Evolutionary conservation across 1,140 invertebrate genomes (phyloP).

Genomic region (Heterodera schachtii): DNA sequence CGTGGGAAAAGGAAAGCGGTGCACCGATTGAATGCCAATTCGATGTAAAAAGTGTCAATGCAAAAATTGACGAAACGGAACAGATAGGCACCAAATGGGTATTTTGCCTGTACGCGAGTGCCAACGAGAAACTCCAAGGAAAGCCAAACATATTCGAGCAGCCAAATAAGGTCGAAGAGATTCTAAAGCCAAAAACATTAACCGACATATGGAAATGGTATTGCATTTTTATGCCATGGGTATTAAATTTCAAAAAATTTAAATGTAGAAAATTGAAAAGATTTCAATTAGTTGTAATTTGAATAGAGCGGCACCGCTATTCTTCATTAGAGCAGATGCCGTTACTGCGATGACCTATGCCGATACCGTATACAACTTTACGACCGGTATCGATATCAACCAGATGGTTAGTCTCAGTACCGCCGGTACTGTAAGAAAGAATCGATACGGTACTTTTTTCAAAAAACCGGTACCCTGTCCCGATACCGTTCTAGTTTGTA

Average conservation of each 20-base stretch:
- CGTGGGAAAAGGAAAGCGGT: constrained; percentile 15
- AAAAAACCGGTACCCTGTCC: background rate
- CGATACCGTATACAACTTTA: too few species aligned
- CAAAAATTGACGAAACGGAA: constrained; percentile 30
- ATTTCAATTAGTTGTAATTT: too few species aligned
- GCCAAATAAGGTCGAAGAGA: constrained; percentile 21
- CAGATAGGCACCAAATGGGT: constrained; percentile 11
- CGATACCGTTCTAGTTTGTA: background rate
- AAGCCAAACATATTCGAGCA: constrained; percentile 24
- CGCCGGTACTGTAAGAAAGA: too few species aligned
- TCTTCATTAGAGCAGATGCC: too few species aligned
- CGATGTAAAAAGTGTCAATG: constrained; percentile 24
- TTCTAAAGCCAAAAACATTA: constrained; percentile 11
- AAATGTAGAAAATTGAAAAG: too few species aligned
- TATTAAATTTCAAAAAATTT: too few species aligned
- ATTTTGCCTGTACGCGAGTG: background rate
- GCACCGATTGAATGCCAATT: constrained; percentile 22
- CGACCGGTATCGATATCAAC: too few species aligned
- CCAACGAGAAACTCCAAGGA: constrained; percentile 9
- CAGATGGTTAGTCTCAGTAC: too few species aligned
- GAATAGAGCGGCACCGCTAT: too few species aligned
- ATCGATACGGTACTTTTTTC: too few species aligned
- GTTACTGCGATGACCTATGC: too few species aligned
- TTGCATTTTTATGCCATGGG: too few species aligned
- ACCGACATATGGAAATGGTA: background rate